These are phyloP conservation scores for Iguana delicatissima DNA, from an alignment of 2,797 vertebrate genomes.

Conservation along the genomic window DNA sequence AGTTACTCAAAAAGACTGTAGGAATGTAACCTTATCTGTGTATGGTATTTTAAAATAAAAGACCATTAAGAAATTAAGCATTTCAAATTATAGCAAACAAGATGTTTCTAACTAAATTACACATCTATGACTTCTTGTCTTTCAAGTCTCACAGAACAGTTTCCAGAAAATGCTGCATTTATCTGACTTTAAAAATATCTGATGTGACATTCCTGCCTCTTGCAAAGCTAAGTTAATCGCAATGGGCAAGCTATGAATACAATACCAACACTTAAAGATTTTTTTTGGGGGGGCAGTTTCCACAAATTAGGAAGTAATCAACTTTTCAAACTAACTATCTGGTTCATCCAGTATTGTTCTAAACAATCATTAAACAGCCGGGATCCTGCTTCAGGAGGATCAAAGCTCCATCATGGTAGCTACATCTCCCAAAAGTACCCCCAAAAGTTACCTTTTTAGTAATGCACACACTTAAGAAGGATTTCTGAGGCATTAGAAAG, in stretches of 20 bases:
- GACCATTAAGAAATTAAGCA: background rate
- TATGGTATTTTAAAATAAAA: background rate
- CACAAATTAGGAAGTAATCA: background rate
- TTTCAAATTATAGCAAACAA: slow-evolving; percentile 19
- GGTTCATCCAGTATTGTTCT: background rate
- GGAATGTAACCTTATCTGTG: background rate
- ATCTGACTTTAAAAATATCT: background rate
- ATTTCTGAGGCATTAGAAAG: too few relatives aligned
- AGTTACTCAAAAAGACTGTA: background rate
- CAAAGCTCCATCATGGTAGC: too few relatives aligned
- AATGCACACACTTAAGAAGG: too few relatives aligned
- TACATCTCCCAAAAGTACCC: too few relatives aligned
- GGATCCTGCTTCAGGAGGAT: too few relatives aligned
- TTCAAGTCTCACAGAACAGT: slow-evolving; percentile 35
- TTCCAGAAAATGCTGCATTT: background rate
- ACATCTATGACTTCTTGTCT: background rate
- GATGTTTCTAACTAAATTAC: background rate
- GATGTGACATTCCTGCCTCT: background rate
- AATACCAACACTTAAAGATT: background rate
- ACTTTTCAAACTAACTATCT: background rate
- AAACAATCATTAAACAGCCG: background rate
- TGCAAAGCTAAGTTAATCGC: too few relatives aligned
- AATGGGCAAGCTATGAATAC: background rate
- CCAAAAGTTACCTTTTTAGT: too few relatives aligned
- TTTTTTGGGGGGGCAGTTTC: background rate